These are phyloP conservation scores for Picus viridis DNA, from an alignment of 2,797 vertebrate species.

Conservation along the genomic window DNA sequence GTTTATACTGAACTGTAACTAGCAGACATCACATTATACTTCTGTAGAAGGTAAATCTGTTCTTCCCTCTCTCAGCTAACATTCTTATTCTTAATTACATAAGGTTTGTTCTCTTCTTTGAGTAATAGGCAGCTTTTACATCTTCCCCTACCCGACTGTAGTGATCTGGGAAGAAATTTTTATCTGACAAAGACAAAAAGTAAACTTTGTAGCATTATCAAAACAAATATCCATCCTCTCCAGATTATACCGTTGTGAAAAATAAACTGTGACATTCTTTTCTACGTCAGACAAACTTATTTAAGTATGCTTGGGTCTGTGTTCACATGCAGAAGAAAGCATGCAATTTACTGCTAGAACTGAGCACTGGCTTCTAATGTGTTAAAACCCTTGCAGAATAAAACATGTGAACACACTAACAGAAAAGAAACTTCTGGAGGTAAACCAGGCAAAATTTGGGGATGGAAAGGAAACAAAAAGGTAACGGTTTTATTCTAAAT, in stretches of 20 bases:
- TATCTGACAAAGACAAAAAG: background rate
- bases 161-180: background rate
- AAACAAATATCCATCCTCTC: background rate
- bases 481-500: background rate
- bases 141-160: background rate
- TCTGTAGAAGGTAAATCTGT: background rate
- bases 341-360: background rate
- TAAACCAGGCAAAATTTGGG: background rate
- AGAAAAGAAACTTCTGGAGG: background rate
- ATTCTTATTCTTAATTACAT: background rate
- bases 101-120: background rate
- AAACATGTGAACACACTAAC: background rate
- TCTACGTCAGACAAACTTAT: background rate
- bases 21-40: background rate
- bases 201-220: background rate
- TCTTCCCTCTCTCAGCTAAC: background rate
- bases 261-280: background rate
- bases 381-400: background rate
- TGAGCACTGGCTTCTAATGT: background rate
- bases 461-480: background rate
- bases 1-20: background rate
- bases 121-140: background rate
- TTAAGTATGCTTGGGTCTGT: background rate
- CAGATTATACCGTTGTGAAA: background rate
- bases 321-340: background rate